These are phyloP conservation scores for Xenops minutus DNA, from an alignment of 2,797 vertebrate genomes.

Conservation along the genomic window DNA sequence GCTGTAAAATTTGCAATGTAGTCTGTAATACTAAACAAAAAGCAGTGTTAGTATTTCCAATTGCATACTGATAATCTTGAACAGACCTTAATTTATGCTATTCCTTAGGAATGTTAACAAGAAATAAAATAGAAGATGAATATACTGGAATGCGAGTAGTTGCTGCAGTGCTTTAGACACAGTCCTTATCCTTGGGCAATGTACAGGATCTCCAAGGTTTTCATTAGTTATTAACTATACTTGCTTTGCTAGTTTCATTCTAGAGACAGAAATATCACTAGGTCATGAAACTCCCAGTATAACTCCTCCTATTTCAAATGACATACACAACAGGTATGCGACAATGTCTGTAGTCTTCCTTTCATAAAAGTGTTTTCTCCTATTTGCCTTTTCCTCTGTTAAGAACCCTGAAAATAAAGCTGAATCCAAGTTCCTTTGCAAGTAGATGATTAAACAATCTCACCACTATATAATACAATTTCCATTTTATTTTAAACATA, in stretches of 20 bases:
- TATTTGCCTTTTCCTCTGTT: background rate
- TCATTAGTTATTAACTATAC: background rate
- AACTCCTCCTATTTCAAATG: background rate
- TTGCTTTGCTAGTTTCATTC: background rate
- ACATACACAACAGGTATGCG: background rate
- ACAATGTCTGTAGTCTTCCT: background rate
- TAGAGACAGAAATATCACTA: background rate
- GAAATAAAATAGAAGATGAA: background rate
- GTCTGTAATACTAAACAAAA: background rate
- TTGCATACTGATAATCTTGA: background rate
- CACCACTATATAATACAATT: constrained; percentile 81
- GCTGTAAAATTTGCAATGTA: background rate
- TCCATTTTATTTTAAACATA: constrained; percentile 92
- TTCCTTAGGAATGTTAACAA: background rate
- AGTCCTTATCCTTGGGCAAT: background rate
- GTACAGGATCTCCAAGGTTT: background rate
- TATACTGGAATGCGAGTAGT: background rate
- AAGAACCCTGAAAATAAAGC: background rate
- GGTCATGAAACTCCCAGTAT: background rate
- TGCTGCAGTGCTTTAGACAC: background rate
- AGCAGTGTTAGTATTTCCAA: background rate
- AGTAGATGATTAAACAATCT: constrained; percentile 44
- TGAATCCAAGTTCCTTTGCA: background rate
- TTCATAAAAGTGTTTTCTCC: background rate
- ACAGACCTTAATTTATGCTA: background rate